Evolutionary conservation across 2,888 invertebrate species (phyloP), one percentile per base, ranked within the genome.

Genomic region (Endotricha flammealis): DNA sequence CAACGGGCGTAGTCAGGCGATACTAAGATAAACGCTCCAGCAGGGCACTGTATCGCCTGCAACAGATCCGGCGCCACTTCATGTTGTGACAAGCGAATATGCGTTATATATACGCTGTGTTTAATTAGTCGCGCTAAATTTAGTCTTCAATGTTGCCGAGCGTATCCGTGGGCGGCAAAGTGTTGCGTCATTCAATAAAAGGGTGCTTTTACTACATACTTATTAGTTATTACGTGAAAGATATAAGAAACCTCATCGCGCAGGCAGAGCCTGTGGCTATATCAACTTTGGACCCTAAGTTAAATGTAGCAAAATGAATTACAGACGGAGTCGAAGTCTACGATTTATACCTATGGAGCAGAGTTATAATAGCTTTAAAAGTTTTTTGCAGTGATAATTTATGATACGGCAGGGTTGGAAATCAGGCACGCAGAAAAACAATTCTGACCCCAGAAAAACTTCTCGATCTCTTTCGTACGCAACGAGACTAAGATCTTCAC

Each of bases 1-100:
- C 70, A 74, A 67, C 74, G 70, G 61, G 71, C 68, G 74, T 73
- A 79, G 64, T 69, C 72, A 71, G 70, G 66, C 76, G 74, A 76
- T 76, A 67, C 70, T 64, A 68, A 72, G 81, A 80, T 79, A 77
- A 77, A 73, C 66, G 68, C 64, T 71, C 46, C 69, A 64, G 64
- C 33, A 25, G 24, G 24, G 29, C 64, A 57, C n/a, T 66, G 63
- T 61, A 64, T 59, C 63, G 64, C 52, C 53, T 53, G 50, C 59
- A 57, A 62, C 61, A 55, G 55, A 65, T 60, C 53, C 63, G 61
- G 58, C 64, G 51, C 64, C 64, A 59, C 62, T 57, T 52, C 44
- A 50, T 58, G 57, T 63, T 61, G 67, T 72, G 64, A 70, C 68
- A 71, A 55, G 58, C 52, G 64, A 67, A 64, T 67, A 60, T 61